These are phyloP conservation scores for Nephotettix cincticeps DNA, from an alignment of 1,140 invertebrate species.

Conservation along the genomic window DNA sequence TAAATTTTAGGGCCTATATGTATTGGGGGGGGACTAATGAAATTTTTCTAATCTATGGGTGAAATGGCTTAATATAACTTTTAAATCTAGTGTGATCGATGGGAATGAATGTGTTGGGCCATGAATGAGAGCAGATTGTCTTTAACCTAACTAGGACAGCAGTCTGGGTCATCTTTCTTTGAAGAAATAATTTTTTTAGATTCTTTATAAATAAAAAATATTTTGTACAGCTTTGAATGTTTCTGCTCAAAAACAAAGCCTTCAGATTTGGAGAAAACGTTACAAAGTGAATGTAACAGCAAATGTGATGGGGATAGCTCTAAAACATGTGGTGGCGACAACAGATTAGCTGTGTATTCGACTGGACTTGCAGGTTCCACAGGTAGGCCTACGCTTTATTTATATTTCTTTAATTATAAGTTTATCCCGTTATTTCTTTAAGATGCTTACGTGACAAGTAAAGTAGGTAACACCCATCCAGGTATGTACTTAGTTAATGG, in stretches of 20 bases:
- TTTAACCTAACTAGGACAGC: no score
- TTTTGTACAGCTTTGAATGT: slow-evolving; percentile 34
- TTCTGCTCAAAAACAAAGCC: slow-evolving; percentile 33
- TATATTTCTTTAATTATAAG: background rate
- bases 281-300: slow-evolving; percentile 32
- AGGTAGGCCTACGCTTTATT: background rate
- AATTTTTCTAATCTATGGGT: no score
- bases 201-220: no score
- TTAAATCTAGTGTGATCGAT: no score
- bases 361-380: slow-evolving; percentile 17
- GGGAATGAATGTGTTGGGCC: no score
- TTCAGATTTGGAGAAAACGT: background rate
- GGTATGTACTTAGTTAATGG: background rate
- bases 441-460: background rate
- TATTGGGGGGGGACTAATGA: no score
- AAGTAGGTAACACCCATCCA: background rate
- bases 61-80: no score
- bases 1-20: no score
- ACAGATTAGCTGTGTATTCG: slow-evolving; percentile 34
- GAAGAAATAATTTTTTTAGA: no score
- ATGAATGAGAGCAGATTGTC: no score
- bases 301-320: slow-evolving; percentile 35
- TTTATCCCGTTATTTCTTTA: background rate
- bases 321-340: slow-evolving; percentile 34
- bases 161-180: no score